Evolutionary conservation across 2,888 invertebrate genomes (phyloP).

Genomic region (Conops quadrifasciatus): DNA sequence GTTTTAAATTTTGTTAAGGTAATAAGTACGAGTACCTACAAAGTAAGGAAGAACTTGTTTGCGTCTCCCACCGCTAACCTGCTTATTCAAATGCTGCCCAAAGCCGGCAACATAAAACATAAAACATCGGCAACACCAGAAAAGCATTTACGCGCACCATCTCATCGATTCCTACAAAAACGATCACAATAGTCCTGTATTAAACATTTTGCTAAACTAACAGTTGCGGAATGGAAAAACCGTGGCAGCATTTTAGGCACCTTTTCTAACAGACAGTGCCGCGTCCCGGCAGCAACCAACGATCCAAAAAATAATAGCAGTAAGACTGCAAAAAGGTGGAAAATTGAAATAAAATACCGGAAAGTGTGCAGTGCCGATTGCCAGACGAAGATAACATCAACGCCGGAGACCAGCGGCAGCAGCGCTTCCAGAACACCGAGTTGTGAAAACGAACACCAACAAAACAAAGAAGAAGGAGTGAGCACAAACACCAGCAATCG

Average conservation of each 20-base stretch:
- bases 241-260: conserved; percentile 39
- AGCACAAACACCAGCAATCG: not conserved
- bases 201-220: no score
- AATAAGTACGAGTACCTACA: not conserved
- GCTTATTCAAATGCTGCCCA: not conserved
- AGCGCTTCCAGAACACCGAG: conserved; percentile 4
- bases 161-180: not conserved
- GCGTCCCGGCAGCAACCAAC: not conserved
- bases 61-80: not conserved
- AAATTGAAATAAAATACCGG: conserved; percentile 25
- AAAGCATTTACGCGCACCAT: not conserved
- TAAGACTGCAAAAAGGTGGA: conserved; percentile 46
- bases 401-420: not conserved
- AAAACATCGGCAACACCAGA: not conserved
- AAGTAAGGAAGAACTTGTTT: not conserved
- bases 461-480: not conserved
- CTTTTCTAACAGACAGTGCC: conserved; percentile 33
- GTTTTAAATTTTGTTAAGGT: not conserved
- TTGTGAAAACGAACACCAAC: conserved; percentile 16
- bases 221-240: not conserved
- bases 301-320: conserved; percentile 30
- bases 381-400: conserved; percentile 52
- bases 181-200: no score
- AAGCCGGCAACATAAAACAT: conserved; percentile 16
- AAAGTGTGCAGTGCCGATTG: conserved; percentile 52